Evolutionary conservation across 2,797 vertebrate species (phyloP), one percentile per base, ranked within the genome.

Genomic region (Odontamblyopus rebecca): DNA sequence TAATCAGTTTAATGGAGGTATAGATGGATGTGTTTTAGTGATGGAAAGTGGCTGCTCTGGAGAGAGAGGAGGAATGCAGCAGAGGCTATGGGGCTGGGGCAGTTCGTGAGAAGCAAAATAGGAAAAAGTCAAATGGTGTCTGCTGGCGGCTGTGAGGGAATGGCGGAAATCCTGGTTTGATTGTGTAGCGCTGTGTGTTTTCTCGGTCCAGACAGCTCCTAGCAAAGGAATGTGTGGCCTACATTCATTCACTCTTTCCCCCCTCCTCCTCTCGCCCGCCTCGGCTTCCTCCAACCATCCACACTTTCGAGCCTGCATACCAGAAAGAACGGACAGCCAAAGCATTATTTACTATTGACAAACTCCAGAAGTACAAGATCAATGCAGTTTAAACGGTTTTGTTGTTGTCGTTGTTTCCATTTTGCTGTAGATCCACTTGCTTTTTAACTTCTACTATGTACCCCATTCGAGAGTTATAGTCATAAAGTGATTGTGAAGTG

Each of bases 201-300:
- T 83, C 88, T 85, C 85, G 88, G 77, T 78, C 88, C 86, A 84
- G 90, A 90, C 89, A 89, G 88, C 86, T 91, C 87, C 78, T 76
- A 79, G 85, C 85, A 89, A 86, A 90, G 89, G 93, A 94, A 93
- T 93, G 90, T 79, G 87, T 92, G 92, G 90, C 92, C 91, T 91
- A 93, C 83, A 93, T 92, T 91, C 84, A 70, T 82, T 66, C 78
- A 16, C 62, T 64, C 41, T 48, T 16, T 53, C 64, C 65, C 65
- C 51, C 29, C 82, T 18, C 30, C 29, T 61, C 18, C 9, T 5
- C 35, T 35, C 32, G 56, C 56, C 78, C 76, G n/a, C 81, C 88
- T 71, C 82, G 56, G 71, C 75, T 66, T 69, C 69, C 76, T 70
- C 75, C 77, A 72, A 65, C 85, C 67, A 77, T 79, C 75, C 63